Conservation (phyloP, 2,888 invertebrate genomes). For the Coleophora deauratella region DNA sequence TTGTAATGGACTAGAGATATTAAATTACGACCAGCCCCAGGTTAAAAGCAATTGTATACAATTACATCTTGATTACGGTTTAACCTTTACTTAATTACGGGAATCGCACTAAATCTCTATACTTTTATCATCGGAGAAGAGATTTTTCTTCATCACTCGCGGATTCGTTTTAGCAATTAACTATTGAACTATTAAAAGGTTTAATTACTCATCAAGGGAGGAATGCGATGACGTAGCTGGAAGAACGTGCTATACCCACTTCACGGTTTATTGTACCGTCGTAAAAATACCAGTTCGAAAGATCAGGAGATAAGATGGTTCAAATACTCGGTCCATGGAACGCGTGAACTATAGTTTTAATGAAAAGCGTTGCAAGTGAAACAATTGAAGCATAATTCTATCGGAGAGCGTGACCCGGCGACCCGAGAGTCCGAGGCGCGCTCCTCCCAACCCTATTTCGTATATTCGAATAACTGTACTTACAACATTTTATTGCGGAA, state of each 20-base stretch:
- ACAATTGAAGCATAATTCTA: conserved; percentile 66
- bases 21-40: conserved; percentile 42
- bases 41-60: conserved; percentile 40
- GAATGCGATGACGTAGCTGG: conserved; percentile 23
- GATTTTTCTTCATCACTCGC: conserved; percentile 5
- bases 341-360: neutral
- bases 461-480: conserved; percentile 34
- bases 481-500: conserved; percentile 27
- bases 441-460: conserved; percentile 41
- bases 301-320: conserved; percentile 4
- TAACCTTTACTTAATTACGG: conserved; percentile 50
- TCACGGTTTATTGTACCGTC: conserved; percentile 39
- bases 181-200: neutral
- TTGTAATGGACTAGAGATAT: conserved; percentile 35
- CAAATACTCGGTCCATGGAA: too few species aligned
- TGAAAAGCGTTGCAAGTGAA: conserved; percentile 20
- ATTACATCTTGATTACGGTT: conserved; percentile 53
- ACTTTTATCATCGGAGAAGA: conserved; percentile 1
- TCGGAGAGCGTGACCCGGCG: conserved; percentile 24
- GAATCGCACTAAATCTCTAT: conserved; percentile 8
- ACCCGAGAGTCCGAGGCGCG: conserved; percentile 23
- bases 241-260: conserved; percentile 43
- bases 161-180: too few species aligned
- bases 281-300: conserved; percentile 14
- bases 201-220: conserved; percentile 9